Percentiles rank a stretch among this genome's conserved stretches.
Evolutionary conservation across 2,113 vertebrate species (phyloP).

Genomic region (Numenius arquata): DNA sequence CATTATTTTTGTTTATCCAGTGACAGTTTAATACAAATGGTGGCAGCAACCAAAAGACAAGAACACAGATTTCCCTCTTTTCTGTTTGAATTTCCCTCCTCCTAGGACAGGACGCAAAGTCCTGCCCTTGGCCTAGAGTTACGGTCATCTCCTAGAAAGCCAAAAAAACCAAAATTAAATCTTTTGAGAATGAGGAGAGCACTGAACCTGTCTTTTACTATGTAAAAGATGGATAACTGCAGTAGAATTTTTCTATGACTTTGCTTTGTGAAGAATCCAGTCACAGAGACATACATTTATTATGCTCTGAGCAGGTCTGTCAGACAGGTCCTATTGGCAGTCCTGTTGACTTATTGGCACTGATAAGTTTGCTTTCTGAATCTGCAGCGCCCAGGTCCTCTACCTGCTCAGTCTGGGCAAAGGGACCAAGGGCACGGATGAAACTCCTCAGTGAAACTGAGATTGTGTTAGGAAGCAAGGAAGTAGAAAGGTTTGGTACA

Average conservation of each 20-base stretch:
- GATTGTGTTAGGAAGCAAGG: fast-evolving
- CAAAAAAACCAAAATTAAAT: not conserved
- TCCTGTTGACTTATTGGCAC: not conserved
- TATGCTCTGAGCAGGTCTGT: not conserved
- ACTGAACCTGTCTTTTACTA: not conserved
- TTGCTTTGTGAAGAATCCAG: not conserved
- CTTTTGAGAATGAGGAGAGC: not conserved
- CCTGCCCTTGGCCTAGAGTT: not conserved
- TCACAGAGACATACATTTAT: not conserved
- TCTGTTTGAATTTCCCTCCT: not conserved
- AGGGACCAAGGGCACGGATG: not conserved
- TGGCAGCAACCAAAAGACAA: not conserved
- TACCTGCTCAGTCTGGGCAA: not conserved
- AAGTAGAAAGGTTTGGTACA: not conserved
- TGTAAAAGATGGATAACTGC: not conserved
- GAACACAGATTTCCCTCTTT: not conserved
- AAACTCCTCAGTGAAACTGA: not conserved
- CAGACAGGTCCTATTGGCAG: not conserved
- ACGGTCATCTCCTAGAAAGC: not conserved
- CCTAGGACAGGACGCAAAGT: not conserved
- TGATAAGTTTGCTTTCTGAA: not conserved
- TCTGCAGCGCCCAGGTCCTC: not conserved
- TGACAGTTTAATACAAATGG: not conserved
- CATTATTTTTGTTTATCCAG: not conserved
- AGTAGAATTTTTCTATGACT: not conserved